Base-by-base conservation (phyloP, 2,113 vertebrate genomes). In the Bubo bubo region DNA sequence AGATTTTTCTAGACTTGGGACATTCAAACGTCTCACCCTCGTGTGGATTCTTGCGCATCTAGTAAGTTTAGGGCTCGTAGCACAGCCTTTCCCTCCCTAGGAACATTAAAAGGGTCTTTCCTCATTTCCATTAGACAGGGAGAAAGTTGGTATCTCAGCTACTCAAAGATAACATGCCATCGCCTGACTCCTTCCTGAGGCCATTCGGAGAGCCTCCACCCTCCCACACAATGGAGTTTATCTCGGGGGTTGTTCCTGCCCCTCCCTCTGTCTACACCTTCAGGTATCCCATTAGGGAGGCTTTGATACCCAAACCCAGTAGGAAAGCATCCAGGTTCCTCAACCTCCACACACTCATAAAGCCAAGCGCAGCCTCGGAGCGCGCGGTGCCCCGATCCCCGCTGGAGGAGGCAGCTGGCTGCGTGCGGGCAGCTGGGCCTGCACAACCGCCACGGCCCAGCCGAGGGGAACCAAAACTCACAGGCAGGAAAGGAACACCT, bases 191-290 rank as follows among this genome's bases (percentile, higher is more conserved):
- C 83, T 92, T 97, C 88, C 91, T 6, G 72, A 81, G 94, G 96
- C 94, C 90, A 75, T 86, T 92, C 9, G 0, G 8, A 82, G 53
- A 94, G 63, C 75, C 95, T 90, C 88, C 92, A 16, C 92, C 92
- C 94, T 97, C 71, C 73, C 50, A 77, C 82, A 94, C 88, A 93
- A 88, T 22, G 34, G 49, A 49, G 77, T 90, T 95, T 96, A 93
- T 88, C 94, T 86, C 5, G 0, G 58, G 92, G 58, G 81, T 59
- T 93, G 59, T 86, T 97, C 82, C 86, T 94, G 86, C 82, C 71
- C 82, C 90, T 94, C 95, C 96, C 75, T 93, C 92, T 59, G 79
- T 88, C 92, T 95, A 86, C 88, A 95, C 90, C 59, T 95, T 92
- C 88, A 92, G 88, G 71, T 93, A 85, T 55, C 71, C 90, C 87